Conservation (phyloP, 2,888 invertebrate species). For the Magallana nippona region DNA sequence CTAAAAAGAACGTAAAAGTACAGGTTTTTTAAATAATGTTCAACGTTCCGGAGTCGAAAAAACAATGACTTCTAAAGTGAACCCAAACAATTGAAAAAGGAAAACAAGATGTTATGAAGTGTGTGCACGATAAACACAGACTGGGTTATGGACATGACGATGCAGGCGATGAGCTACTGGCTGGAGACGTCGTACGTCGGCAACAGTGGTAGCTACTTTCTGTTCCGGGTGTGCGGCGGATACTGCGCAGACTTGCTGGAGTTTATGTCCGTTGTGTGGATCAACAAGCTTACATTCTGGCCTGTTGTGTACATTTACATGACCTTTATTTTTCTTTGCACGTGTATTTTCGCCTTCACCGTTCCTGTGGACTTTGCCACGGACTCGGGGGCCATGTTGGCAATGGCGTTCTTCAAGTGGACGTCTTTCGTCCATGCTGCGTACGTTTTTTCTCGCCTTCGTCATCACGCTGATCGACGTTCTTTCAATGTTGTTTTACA, state of each 20-base stretch:
- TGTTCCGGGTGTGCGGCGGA: neutral
- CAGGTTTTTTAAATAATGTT: no score
- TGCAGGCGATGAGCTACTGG: constrained; percentile 13
- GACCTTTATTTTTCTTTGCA: neutral
- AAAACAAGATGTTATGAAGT: no score
- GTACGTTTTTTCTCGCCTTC: neutral
- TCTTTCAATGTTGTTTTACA: neutral
- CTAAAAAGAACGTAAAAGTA: no score
- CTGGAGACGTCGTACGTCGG: neutral
- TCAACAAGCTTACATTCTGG: neutral
- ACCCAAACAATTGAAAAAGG: no score
- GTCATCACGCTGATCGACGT: neutral
- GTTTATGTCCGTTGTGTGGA: neutral
- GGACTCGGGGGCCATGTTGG: neutral
- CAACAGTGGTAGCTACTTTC: neutral
- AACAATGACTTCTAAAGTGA: no score
- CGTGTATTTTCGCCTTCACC: neutral
- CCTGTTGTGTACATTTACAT: constrained; percentile 17
- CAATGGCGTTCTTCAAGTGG: neutral
- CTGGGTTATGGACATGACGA: neutral
- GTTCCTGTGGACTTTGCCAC: constrained; percentile 2
- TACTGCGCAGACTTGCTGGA: neutral
- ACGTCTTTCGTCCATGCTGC: neutral
- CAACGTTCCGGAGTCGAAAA: no score
- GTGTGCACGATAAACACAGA: neutral